Evolutionary conservation across 2,888 invertebrate species (phyloP), one percentile per base, ranked within the genome.

Genomic region (Bellardia bayeri): DNA sequence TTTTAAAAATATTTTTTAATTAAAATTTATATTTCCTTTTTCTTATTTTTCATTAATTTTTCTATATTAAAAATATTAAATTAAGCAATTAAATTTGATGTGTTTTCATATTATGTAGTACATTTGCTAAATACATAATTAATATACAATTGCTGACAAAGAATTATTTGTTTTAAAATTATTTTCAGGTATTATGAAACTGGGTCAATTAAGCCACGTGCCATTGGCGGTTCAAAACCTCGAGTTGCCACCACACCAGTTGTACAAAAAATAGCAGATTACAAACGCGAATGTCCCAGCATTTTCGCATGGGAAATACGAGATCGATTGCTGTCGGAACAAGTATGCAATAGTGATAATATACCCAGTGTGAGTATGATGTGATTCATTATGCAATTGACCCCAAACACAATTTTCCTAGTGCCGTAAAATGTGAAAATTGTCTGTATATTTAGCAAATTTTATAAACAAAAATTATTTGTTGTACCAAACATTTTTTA

Each of bases 231-330:
- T 88, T 98, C 98, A 82, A 99, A 99, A 94, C 99, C 99, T 13
- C 95, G 99, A 90, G 99, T 98, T 85, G 98, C 98, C 87, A 98
- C 98, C 75, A 97, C 97, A 79, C 97, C 97, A 61, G 99, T 99
- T 89, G 99, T 99, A 90, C 96, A 96, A 94, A 98, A 98, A 95
- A 98, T 99, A 91, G 98, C 99, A 81, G 97, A 98, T 93, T 99
- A 98, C 95, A 99, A 99, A 94, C 95, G 98, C 78, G 99, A 99
- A 94, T 99, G 99, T 94, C 99, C 99, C 51, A 98, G 98, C 91
- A 99, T 99, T 94, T 99, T 99, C 95, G 99, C 99, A 71, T 99
- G 99, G 99, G 99, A 99, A 95, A 99, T 99, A 93, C 95, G 99
- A 78, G 99, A 99, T 93, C 96, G 98, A 92, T 95, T 99, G 91